Evolutionary conservation across 2,797 vertebrate species (phyloP), one percentile per base, ranked within the genome.

Genomic region (Discoglossus pictus): DNA sequence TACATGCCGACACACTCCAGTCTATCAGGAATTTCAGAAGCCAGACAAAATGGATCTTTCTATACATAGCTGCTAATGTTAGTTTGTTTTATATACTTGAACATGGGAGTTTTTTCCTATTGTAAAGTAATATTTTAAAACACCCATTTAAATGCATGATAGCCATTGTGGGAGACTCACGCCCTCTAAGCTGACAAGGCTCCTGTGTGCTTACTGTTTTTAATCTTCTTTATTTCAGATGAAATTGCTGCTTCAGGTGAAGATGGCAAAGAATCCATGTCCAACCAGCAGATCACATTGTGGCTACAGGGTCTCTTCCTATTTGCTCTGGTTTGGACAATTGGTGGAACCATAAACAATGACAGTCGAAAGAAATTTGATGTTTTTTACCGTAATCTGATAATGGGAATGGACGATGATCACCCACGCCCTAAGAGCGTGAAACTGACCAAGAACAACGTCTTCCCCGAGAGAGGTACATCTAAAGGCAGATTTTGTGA

Each of bases 251-350:
- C 44, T 1, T 54, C 78, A 0, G 82, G 74, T 59, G 38, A 77
- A 15, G 66, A 75, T 0, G 85, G 81, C 1, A 51, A 46, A 1
- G 84, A 91, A 75, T 60, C 55, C n/a, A 75, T 92, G 84, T 86
- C 93, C 54, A 90, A 80, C 72, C 91, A 94, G 70, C 92, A 95
- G 51, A 84, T 92, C 60, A 88, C 82, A 47, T 81, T 88, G 44
- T 97, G 93, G 95, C 88, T 98, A 12, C 94, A 96, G 77, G 85
- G 87, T 7, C 82, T 97, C 3, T 96, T 98, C 74, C 83, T 98
- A n/a, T 98, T 98, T 21, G 84, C 93, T 2, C 75, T 92, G 66
- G 93, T 98, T 24, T 98, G 96, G 96, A 90, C 91, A 0, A 61
- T 98, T 51, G 93, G 92, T 0, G 90, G 91, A 64, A 93, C 92